A percentile compares a stretch with the other conserved stretches of the same genome.
These are phyloP conservation scores for Resseliella maxima DNA, from an alignment of 2,888 invertebrate species.

Conservation along the genomic window DNA sequence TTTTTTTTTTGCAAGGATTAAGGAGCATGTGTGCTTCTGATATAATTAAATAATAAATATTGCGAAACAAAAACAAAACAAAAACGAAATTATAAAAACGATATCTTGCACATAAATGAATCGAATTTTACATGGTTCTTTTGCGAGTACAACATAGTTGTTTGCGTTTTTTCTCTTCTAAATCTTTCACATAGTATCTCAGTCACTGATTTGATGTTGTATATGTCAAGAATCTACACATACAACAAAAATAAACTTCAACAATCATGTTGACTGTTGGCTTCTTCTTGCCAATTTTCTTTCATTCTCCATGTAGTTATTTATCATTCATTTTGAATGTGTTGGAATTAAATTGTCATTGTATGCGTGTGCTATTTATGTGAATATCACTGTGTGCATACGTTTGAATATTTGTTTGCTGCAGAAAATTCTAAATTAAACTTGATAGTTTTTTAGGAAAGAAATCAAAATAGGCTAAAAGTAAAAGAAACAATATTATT, in stretches of 20 bases:
- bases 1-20: no score
- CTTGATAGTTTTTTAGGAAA: background rate
- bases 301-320: no score
- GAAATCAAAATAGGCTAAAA: no score
- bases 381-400: no score
- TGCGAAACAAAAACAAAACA: slow-evolving; percentile 7
- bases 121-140: slow-evolving; percentile 53
- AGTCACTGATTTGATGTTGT: background rate
- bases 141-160: slow-evolving; percentile 29
- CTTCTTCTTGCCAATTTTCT: background rate
- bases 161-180: background rate
- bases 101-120: slow-evolving; percentile 1
- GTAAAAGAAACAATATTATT: no score
- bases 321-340: no score
- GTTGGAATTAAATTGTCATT: no score
- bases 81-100: background rate
- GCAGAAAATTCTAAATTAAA: background rate
- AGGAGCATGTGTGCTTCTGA: no score
- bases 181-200: background rate
- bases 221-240: slow-evolving; percentile 12
- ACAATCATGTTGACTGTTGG: background rate
- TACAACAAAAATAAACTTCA: background rate
- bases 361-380: no score
- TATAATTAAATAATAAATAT: background rate
- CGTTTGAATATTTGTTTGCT: background rate